These are phyloP conservation scores for Chironomus striatipennis DNA, from an alignment of 1,140 invertebrate species.

Conservation along the genomic window DNA sequence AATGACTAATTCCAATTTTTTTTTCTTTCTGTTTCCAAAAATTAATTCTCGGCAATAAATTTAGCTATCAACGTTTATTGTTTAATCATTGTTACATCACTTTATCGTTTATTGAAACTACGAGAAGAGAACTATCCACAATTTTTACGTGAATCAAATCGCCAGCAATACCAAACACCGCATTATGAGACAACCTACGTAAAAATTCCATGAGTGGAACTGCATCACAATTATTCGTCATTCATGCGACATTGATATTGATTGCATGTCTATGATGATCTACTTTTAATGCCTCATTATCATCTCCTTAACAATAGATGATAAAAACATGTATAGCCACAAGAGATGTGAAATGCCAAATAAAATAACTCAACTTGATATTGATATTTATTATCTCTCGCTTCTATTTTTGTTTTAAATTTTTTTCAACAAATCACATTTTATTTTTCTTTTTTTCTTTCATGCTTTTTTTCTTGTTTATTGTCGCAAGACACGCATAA, in stretches of 20 bases:
- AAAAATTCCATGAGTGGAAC: conserved; percentile 11
- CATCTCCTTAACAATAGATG: conserved; percentile 7
- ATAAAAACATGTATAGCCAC: neutral
- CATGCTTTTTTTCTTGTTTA: neutral
- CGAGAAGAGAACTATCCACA: conserved; percentile 10
- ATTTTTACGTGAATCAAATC: neutral
- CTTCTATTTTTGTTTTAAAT: neutral
- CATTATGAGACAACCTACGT: conserved; percentile 9
- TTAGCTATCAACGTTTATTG: conserved; percentile 5
- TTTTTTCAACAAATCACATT: neutral
- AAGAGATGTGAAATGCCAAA: neutral
- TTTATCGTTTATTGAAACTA: neutral
- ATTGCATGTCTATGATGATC: neutral
- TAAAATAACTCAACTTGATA: neutral
- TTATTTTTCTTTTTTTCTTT: neutral
- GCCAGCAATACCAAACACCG: neutral
- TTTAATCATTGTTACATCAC: conserved; percentile 1
- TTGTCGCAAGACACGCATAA: conserved; percentile 1
- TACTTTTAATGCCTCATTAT: conserved; percentile 14
- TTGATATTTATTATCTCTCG: too few species aligned
- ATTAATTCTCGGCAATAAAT: neutral
- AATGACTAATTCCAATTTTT: neutral
- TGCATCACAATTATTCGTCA: neutral
- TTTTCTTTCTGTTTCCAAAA: too few species aligned
- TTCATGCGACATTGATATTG: neutral